These are phyloP conservation scores for Trachops cirrhosus DNA, from an alignment of 2,797 vertebrate genomes.

Conservation along the genomic window DNA sequence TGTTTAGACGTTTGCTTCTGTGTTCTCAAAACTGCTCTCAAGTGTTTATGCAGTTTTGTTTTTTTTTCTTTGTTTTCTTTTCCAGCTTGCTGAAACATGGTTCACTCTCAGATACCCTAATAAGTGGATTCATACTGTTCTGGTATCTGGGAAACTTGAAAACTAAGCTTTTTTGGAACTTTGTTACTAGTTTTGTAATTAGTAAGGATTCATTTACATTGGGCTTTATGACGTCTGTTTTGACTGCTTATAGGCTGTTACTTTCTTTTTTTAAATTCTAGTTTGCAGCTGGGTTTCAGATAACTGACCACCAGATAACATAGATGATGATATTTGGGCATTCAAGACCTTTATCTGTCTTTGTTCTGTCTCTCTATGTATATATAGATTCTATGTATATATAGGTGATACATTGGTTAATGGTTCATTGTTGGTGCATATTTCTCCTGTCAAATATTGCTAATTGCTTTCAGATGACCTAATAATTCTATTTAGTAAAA, in stretches of 20 bases:
- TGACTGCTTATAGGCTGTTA: not conserved
- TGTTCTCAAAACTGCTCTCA: not conserved
- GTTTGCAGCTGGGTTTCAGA: conserved; percentile 7
- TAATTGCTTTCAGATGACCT: not conserved
- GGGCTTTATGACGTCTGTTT: not conserved
- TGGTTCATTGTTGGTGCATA: not conserved
- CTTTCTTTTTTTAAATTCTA: not conserved
- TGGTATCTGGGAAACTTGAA: not conserved
- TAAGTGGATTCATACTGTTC: not conserved
- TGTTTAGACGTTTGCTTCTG: not conserved
- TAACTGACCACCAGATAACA: not conserved
- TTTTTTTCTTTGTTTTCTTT: not conserved
- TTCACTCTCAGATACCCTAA: not conserved
- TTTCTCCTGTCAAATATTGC: not conserved
- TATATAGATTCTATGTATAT: not conserved
- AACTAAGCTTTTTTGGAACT: not conserved
- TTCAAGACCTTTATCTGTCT: not conserved
- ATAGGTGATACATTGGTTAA: not conserved
- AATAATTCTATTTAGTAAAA: conserved; percentile 32
- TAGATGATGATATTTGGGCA: not conserved
- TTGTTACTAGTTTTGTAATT: not conserved
- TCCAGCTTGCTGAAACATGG: not conserved
- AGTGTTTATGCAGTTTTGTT: not conserved
- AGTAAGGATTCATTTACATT: not conserved
- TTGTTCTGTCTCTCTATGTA: not conserved